phyloP scores from a whole-genome alignment of 2,888 invertebrate species.

The Liodrosophila aerea region DNA sequence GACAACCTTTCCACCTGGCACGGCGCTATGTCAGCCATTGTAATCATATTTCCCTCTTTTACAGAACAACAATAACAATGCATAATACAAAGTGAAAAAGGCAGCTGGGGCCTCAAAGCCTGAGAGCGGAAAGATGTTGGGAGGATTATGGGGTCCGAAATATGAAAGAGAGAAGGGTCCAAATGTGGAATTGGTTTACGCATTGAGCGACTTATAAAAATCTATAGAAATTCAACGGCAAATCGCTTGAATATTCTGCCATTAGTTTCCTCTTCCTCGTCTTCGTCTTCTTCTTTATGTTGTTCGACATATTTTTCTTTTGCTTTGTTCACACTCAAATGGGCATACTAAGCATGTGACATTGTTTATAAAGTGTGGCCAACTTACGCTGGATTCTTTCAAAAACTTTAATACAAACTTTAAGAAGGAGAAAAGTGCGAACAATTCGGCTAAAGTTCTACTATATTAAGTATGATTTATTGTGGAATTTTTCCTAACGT shows the following conservation, averaged over 20 bases:
- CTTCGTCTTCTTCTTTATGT: background rate
- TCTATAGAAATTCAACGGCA: slow-evolving; percentile 36
- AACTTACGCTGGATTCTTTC: too few species aligned
- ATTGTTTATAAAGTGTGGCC: too few species aligned
- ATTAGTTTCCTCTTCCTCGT: background rate
- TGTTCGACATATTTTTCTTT: background rate
- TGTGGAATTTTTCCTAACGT: too few species aligned
- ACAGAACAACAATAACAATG: slow-evolving; percentile 38
- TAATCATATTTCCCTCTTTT: slow-evolving; percentile 62
- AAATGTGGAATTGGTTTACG: slow-evolving; percentile 3
- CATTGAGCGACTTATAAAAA: slow-evolving; percentile 12
- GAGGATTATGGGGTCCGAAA: slow-evolving; percentile 33
- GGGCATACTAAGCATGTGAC: slow-evolving; percentile 1
- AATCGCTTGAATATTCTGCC: slow-evolving; percentile 21
- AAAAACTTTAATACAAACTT: too few species aligned
- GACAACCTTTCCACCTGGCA: slow-evolving; percentile 57
- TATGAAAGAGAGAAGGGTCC: background rate
- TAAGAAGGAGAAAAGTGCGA: too few species aligned
- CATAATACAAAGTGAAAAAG: slow-evolving; percentile 38
- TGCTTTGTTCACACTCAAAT: slow-evolving; percentile 15
- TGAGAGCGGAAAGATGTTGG: slow-evolving; percentile 38
- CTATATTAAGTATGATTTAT: too few species aligned
- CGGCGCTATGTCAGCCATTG: slow-evolving; percentile 59
- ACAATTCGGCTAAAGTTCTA: background rate
- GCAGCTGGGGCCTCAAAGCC: slow-evolving; percentile 45